phyloP scores from a whole-genome alignment of 2,888 invertebrate species.

The Sarcophaga caerulescens region DNA sequence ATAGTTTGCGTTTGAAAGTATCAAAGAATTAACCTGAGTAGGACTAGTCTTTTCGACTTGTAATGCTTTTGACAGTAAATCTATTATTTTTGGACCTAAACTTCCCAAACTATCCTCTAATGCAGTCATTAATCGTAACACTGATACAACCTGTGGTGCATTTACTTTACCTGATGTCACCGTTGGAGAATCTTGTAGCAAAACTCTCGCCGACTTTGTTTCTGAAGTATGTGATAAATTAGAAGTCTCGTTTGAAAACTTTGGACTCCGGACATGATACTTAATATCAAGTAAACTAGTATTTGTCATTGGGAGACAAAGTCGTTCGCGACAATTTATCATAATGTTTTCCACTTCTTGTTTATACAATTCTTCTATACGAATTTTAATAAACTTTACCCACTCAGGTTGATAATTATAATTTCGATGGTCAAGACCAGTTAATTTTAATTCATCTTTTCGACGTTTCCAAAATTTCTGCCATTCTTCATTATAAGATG shows the following conservation, averaged over 20 bases:
- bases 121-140: conserved; percentile 88
- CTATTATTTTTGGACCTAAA: conserved; percentile 88
- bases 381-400: conserved; percentile 90
- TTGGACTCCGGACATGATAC: conserved; percentile 85
- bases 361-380: conserved; percentile 89
- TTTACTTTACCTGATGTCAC: conserved; percentile 37
- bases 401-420: conserved; percentile 94
- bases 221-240: not conserved
- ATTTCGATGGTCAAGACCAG: conserved; percentile 84
- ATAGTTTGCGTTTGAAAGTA: conserved; percentile 86
- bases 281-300: conserved; percentile 76
- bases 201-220: not conserved
- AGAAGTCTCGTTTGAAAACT: not conserved
- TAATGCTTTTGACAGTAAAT: conserved; percentile 81
- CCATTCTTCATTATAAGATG: conserved; percentile 92
- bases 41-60: conserved; percentile 80
- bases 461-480: conserved; percentile 92
- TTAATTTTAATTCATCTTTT: conserved; percentile 85
- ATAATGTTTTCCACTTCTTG: conserved; percentile 84
- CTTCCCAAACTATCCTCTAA: conserved; percentile 91
- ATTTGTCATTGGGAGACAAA: conserved; percentile 78
- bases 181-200: not conserved
- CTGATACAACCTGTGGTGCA: conserved; percentile 83
- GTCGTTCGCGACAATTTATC: conserved; percentile 73
- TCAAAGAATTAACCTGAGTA: conserved; percentile 86